Percentiles rank a stretch among this genome's conserved stretches.
phyloP scores from a whole-genome alignment of 1,140 invertebrate species.

The Pristionchus pacificus region DNA sequence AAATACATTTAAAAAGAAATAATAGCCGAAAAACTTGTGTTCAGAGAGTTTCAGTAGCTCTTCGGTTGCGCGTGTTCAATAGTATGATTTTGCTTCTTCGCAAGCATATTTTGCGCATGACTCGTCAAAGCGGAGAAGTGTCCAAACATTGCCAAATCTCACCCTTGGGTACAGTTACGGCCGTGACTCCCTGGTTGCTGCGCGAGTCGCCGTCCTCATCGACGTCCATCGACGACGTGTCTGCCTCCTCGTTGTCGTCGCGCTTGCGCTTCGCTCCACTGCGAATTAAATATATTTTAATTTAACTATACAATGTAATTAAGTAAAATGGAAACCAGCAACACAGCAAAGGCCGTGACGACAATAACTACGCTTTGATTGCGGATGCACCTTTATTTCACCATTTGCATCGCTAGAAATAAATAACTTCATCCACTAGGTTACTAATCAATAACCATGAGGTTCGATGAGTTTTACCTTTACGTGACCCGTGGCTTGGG shows the following conservation, averaged over 20 bases:
- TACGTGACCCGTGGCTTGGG: too few relatives aligned
- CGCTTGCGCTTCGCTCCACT: slow-evolving; percentile 21
- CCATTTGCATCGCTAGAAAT: too few relatives aligned
- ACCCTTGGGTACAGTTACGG: slow-evolving; percentile 44
- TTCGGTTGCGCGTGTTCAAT: slow-evolving; percentile 6
- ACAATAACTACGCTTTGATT: too few relatives aligned
- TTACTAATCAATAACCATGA: too few relatives aligned
- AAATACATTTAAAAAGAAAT: background rate
- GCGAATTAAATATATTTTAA: too few relatives aligned
- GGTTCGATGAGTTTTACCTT: too few relatives aligned
- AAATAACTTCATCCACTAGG: too few relatives aligned
- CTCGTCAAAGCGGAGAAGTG: background rate
- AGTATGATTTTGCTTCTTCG: slow-evolving; percentile 10
- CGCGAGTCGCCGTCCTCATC: slow-evolving; percentile 49
- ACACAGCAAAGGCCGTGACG: too few relatives aligned
- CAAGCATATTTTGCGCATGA: background rate
- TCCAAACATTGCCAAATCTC: too few relatives aligned
- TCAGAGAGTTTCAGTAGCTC: slow-evolving; percentile 9
- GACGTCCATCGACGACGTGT: slow-evolving; percentile 31
- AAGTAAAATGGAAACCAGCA: too few relatives aligned
- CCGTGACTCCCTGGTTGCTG: slow-evolving; percentile 31
- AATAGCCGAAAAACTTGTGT: background rate
- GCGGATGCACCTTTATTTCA: too few relatives aligned
- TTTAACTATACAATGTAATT: too few relatives aligned
- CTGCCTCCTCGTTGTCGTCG: slow-evolving; percentile 45